phyloP scores from a whole-genome alignment of 1,140 invertebrate species.

The Aphaenogaster ashmeadi region DNA sequence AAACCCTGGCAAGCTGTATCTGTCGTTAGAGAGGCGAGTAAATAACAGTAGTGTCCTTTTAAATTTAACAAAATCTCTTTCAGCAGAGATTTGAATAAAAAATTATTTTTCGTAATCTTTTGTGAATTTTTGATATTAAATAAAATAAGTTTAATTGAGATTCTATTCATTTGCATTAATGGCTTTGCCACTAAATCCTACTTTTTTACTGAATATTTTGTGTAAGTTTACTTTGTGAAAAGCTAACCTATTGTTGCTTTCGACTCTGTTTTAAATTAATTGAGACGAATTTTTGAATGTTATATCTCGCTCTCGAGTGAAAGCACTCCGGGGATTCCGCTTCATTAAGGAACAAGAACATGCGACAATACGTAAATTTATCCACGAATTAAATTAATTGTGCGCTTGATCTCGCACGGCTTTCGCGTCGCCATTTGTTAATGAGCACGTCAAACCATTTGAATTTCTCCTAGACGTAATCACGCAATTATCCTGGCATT shows the following conservation, averaged over 20 bases:
- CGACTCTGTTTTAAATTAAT: constrained; percentile 23
- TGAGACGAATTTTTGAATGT: not conserved
- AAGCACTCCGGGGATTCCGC: not conserved
- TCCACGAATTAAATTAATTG: constrained; percentile 37
- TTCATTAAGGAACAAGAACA: constrained; percentile 24
- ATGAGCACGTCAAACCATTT: constrained; percentile 22
- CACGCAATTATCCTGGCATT: not conserved
- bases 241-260: not conserved
- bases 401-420: not conserved
- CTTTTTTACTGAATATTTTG: not conserved
- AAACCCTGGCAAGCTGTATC: not conserved
- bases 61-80: not conserved
- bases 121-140: not conserved
- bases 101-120: not conserved
- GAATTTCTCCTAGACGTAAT: constrained; percentile 8
- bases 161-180: constrained; percentile 5
- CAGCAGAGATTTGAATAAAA: not conserved
- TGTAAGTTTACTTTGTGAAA: not conserved
- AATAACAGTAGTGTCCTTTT: not conserved
- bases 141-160: not conserved
- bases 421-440: not conserved
- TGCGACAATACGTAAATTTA: constrained; percentile 23
- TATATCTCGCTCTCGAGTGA: not conserved
- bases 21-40: not conserved
- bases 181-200: not conserved